A percentile compares a stretch with the other conserved stretches of the same genome.
phyloP scores from a whole-genome alignment of 2,888 invertebrate genomes.

The Aquatica leii region DNA sequence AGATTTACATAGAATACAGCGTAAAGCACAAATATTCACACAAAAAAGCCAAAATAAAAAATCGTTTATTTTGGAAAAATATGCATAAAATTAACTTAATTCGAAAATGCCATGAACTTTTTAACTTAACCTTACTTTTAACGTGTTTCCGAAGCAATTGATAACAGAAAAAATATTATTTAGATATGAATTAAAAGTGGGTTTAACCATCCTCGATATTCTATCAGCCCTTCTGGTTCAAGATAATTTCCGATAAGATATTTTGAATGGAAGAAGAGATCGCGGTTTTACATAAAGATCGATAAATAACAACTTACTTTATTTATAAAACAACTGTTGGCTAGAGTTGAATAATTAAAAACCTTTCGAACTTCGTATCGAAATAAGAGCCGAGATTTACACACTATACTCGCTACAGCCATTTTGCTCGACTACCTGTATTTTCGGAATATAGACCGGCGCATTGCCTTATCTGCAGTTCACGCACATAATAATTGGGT shows the following conservation, averaged over 20 bases:
- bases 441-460: slow-evolving; percentile 34
- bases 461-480: slow-evolving; percentile 19
- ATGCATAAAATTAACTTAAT: background rate
- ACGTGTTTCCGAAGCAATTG: background rate
- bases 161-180: background rate
- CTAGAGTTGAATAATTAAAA: slow-evolving; percentile 53
- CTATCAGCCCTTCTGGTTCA: slow-evolving; percentile 1
- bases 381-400: slow-evolving; percentile 56
- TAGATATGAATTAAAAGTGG: slow-evolving; percentile 23
- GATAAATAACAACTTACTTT: slow-evolving; percentile 53
- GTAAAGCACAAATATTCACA: background rate
- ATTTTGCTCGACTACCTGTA: slow-evolving; percentile 49
- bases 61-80: too few relatives aligned
- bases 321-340: slow-evolving; percentile 54
- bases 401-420: slow-evolving; percentile 59
- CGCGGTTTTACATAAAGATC: slow-evolving; percentile 16
- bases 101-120: background rate
- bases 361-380: slow-evolving; percentile 57
- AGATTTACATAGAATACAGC: background rate
- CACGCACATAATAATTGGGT: background rate
- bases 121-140: slow-evolving; percentile 1
- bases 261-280: background rate
- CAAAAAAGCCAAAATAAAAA: background rate
- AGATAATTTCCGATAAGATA: background rate
- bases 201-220: slow-evolving; percentile 33